phyloP scores from a whole-genome alignment of 1,140 invertebrate genomes.

The Neoseiulus cucumeris region DNA sequence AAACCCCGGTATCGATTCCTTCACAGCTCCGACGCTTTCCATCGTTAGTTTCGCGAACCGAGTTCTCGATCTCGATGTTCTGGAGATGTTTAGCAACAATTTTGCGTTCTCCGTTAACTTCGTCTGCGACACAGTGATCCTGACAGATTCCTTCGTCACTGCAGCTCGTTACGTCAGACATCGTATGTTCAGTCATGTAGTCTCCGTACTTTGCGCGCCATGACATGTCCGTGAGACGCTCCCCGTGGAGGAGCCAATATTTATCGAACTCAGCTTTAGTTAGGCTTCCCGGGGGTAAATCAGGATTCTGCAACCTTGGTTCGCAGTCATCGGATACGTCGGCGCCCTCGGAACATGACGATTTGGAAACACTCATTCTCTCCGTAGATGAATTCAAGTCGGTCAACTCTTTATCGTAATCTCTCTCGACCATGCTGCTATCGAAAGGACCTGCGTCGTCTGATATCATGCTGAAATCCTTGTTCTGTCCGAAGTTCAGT shows the following conservation, averaged over 20 bases:
- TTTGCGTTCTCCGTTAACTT: too few species aligned
- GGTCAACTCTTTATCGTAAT: neutral
- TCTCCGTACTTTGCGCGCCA: neutral
- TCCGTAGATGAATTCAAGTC: slow-evolving; percentile 3
- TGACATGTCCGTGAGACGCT: neutral
- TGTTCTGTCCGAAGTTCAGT: neutral
- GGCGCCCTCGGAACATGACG: neutral
- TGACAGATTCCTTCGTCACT: neutral
- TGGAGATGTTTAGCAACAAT: too few species aligned
- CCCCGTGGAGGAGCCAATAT: neutral
- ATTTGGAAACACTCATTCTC: neutral
- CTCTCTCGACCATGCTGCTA: neutral
- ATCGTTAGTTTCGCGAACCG: too few species aligned
- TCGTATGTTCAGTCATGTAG: neutral
- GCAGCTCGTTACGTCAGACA: neutral
- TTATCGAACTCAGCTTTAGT: neutral
- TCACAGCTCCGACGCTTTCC: too few species aligned
- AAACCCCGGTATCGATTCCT: too few species aligned
- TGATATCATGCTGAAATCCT: neutral
- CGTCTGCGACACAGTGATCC: too few species aligned
- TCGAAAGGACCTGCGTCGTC: neutral
- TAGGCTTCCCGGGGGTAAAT: neutral
- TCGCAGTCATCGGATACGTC: neutral
- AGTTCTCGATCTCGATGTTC: too few species aligned
- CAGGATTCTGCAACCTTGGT: neutral